A percentile compares a stretch with the other conserved stretches of the same genome.
These are phyloP conservation scores for Mirounga angustirostris DNA, from an alignment of 2,113 vertebrate species.

Conservation along the genomic window DNA sequence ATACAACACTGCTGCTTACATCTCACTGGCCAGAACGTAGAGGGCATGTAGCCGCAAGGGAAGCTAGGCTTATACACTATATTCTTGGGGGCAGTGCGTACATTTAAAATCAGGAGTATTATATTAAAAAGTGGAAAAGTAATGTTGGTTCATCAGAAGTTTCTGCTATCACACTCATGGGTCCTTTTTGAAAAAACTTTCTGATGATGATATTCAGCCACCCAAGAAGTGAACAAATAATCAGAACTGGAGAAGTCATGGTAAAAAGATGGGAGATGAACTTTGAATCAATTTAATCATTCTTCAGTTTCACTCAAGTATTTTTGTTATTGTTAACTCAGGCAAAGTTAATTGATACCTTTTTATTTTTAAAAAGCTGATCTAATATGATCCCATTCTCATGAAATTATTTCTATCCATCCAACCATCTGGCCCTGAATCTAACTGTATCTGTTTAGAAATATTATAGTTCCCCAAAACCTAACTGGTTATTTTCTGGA, in stretches of 20 bases:
- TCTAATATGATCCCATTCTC: not conserved
- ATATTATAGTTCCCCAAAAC: not conserved
- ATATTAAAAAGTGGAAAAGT: not conserved
- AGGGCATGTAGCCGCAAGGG: not conserved
- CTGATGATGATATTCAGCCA: slow-evolving; percentile 13
- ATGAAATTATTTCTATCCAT: slow-evolving; percentile 42
- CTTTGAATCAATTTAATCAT: not conserved
- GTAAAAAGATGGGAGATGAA: not conserved
- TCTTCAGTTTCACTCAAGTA: not conserved
- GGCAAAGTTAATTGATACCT: slow-evolving; percentile 29
- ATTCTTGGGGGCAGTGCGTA: not conserved
- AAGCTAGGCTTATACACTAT: not conserved
- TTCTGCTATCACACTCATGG: not conserved
- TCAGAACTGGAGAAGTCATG: not conserved
- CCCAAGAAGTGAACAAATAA: not conserved
- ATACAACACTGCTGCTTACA: not conserved
- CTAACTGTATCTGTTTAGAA: not conserved
- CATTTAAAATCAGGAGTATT: slow-evolving; percentile 32
- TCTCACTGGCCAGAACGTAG: not conserved
- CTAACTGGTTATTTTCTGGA: not conserved
- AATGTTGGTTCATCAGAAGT: not conserved
- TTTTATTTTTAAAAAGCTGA: not conserved
- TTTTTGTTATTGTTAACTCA: not conserved
- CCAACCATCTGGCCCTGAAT: not conserved
- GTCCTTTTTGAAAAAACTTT: not conserved